Conservation (phyloP, 2,888 invertebrate species). For the Nephrotoma guestfalica region DNA sequence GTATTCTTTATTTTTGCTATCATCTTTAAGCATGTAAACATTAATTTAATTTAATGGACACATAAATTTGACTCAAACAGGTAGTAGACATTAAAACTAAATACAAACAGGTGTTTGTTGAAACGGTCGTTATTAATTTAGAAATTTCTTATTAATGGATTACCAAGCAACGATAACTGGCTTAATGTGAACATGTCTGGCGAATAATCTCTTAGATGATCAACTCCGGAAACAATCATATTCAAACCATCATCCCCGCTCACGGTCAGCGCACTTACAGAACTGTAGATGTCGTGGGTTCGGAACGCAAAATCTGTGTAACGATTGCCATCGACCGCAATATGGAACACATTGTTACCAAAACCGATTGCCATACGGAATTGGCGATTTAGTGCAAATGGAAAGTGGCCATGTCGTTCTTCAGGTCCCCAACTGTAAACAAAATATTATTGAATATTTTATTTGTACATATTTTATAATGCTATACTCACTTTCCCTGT, state of each 20-base stretch:
- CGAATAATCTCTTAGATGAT: slow-evolving; percentile 21
- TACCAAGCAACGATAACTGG: background rate
- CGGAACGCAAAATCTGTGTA: slow-evolving; percentile 26
- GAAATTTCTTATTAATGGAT: background rate
- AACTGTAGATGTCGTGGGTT: slow-evolving; percentile 24
- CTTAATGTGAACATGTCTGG: background rate
- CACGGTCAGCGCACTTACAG: slow-evolving; percentile 18
- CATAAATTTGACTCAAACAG: no score
- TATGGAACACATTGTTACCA: slow-evolving; percentile 26
- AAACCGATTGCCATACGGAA: slow-evolving; percentile 29
- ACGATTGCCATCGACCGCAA: slow-evolving; percentile 28
- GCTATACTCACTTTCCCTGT: background rate
- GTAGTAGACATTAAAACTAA: no score
- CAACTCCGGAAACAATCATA: slow-evolving; percentile 28
- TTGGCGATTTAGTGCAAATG: slow-evolving; percentile 30
- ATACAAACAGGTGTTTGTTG: no score
- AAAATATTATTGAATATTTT: background rate
- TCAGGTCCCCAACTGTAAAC: slow-evolving; percentile 24
- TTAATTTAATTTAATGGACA: no score
- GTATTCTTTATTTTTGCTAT: no score
- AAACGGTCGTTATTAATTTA: background rate
- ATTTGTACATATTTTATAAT: background rate
- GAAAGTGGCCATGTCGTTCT: slow-evolving; percentile 29
- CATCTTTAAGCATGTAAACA: no score
- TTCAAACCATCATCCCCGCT: slow-evolving; percentile 21